A percentile compares a stretch with the other conserved stretches of the same genome.
These are phyloP conservation scores for Nycteola revayana DNA, from an alignment of 2,888 invertebrate species.

Conservation along the genomic window DNA sequence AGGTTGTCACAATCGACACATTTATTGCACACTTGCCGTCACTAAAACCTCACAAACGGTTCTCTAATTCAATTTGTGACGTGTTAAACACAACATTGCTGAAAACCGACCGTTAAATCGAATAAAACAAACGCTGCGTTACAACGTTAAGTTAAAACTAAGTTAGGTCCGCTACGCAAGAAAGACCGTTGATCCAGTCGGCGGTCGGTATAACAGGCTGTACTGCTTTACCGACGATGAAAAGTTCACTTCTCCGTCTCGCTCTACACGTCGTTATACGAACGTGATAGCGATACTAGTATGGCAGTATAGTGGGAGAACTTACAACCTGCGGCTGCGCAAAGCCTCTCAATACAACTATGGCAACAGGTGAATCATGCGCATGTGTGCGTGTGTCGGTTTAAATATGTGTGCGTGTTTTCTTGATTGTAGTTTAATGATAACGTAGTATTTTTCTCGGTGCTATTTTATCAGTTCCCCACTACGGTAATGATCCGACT, in stretches of 20 bases:
- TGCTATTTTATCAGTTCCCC: slow-evolving; percentile 53
- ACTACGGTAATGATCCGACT: slow-evolving; percentile 46
- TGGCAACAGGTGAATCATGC: slow-evolving; percentile 74
- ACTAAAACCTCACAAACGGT: slow-evolving; percentile 48
- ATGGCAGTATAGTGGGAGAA: slow-evolving; percentile 60
- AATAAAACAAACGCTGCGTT: slow-evolving; percentile 62
- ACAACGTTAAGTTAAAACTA: slow-evolving; percentile 76
- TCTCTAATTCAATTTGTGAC: slow-evolving; percentile 53
- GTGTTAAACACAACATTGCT: slow-evolving; percentile 63
- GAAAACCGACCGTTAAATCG: slow-evolving; percentile 54
- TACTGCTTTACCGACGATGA: slow-evolving; percentile 67
- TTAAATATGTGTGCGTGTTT: slow-evolving; percentile 55
- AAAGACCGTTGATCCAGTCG: slow-evolving; percentile 81
- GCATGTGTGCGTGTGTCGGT: slow-evolving; percentile 57
- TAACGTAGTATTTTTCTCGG: slow-evolving; percentile 70
- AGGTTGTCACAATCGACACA: slow-evolving; percentile 42
- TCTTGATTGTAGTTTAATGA: slow-evolving; percentile 67
- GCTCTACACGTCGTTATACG: slow-evolving; percentile 29
- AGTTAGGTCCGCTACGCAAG: slow-evolving; percentile 70
- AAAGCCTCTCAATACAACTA: slow-evolving; percentile 70
- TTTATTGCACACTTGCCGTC: slow-evolving; percentile 40
- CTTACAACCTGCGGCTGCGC: slow-evolving; percentile 71
- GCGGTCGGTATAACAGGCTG: slow-evolving; percentile 66
- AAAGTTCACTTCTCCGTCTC: slow-evolving; percentile 44
- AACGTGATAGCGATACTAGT: slow-evolving; percentile 49